Evolutionary conservation across 2,888 invertebrate species (phyloP).

Genomic region (Leptinotarsa juncta): DNA sequence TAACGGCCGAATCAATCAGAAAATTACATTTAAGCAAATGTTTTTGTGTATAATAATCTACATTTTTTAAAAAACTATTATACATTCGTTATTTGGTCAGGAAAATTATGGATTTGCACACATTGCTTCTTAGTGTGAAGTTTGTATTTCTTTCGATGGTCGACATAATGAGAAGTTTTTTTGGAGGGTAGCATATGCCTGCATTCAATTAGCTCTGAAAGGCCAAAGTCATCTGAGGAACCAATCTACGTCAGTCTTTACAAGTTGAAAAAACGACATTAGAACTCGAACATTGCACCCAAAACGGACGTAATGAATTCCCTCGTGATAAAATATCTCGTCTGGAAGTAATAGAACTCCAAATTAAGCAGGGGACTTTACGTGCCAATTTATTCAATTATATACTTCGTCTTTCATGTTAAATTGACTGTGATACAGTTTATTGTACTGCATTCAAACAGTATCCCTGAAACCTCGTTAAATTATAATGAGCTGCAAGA

Average conservation of each 20-base stretch:
- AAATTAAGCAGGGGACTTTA: conserved; percentile 49
- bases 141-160: too few relatives aligned
- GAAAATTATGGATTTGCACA: background rate
- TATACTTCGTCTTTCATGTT: conserved; percentile 53
- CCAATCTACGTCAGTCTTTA: background rate
- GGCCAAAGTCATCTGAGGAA: background rate
- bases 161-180: background rate
- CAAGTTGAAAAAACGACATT: conserved; percentile 1
- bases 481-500: conserved; percentile 38
- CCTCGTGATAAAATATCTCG: conserved; percentile 50
- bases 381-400: conserved; percentile 58
- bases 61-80: too few relatives aligned
- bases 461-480: conserved; percentile 34
- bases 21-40: too few relatives aligned
- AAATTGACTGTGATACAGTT: conserved; percentile 43
- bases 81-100: background rate
- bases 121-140: too few relatives aligned
- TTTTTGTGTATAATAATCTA: too few relatives aligned
- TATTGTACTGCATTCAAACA: conserved; percentile 35
- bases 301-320: conserved; percentile 34
- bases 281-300: conserved; percentile 11
- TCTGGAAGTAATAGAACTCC: conserved; percentile 55
- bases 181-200: background rate
- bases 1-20: too few relatives aligned
- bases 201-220: too few relatives aligned